phyloP scores from a whole-genome alignment of 2,888 invertebrate genomes.

The Cerastis leucographa region DNA sequence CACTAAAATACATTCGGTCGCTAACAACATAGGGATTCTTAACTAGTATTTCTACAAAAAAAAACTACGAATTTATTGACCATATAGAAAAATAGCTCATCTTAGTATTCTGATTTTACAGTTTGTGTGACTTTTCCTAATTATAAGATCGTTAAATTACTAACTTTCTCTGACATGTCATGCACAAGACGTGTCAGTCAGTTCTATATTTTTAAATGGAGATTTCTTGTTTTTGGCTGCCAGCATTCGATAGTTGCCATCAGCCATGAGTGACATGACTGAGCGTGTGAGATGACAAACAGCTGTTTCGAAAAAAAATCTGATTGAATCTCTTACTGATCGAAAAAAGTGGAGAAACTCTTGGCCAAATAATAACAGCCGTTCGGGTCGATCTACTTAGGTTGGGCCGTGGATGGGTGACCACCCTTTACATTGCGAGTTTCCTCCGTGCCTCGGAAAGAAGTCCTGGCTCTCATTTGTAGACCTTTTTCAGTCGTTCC shows the following conservation, averaged over 20 bases:
- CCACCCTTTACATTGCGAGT: no score
- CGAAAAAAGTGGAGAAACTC: not conserved
- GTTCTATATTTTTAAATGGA: not conserved
- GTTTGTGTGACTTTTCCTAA: conserved; percentile 12
- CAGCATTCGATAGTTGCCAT: not conserved
- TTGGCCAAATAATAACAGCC: no score
- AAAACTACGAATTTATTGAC: conserved; percentile 12
- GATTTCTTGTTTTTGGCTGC: not conserved
- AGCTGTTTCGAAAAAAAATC: not conserved
- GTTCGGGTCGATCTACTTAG: no score
- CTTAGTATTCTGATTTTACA: conserved; percentile 20
- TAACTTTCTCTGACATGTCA: conserved; percentile 5
- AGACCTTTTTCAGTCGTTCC: no score
- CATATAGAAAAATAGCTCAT: conserved; percentile 11
- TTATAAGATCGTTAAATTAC: conserved; percentile 3
- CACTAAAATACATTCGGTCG: not conserved
- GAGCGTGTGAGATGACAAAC: not conserved
- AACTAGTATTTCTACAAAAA: conserved; percentile 3
- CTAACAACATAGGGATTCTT: not conserved
- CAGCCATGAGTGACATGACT: not conserved
- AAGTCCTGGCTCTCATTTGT: no score
- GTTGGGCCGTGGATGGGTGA: no score
- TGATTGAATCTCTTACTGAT: not conserved
- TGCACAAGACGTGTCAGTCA: not conserved
- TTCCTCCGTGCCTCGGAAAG: no score